Base-by-base conservation (phyloP, 2,888 invertebrate species). In the Ormyrus rosae region DNA sequence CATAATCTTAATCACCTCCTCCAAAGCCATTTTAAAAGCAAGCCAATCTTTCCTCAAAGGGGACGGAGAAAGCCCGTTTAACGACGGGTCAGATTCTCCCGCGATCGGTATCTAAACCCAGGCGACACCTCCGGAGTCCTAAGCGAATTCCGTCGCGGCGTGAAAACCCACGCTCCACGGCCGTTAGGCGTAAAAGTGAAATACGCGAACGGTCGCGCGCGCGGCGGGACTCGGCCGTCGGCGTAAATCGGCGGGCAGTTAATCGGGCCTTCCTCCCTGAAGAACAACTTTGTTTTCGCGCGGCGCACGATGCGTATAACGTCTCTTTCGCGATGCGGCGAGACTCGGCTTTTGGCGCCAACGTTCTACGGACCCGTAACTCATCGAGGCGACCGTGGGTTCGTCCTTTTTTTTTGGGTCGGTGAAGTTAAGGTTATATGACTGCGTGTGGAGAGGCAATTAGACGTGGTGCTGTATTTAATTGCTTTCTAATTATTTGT, bases 221-320 rank as follows among this genome's bases (percentile, higher is more conserved):
- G 34, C 34, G 34, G 34, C 34, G 34, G 34, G 34, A 34, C 34
- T 34, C 34, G 34, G 34, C 34, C 34, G 34, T 34, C 34, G 34
- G 34, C 34, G 34, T 34, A 34, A 34, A 34, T 34, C 34, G 34
- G 34, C 34, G 4, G 34, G 34, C 34, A n/a, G n/a, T 53, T 51
- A 69, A 69, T 61, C 53, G 45, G 45, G 7, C 48, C 34, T 19
- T 45, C 10, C 61, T 9, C 45, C n/a, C 11, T 69, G 61, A 76
- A 65, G 70, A 70, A 70, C 64, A 70, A 69, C 58, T 70, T 63
- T 77, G 70, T 70, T 77, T 77, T 69, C 60, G 46, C n/a, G 64
- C 63, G 13, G 7, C 11, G 53, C 48, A 51, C 58, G 48, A 61
- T n/a, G 55, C 65, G 60, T 71, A 19, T 19, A 60, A 78, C 48